Evolutionary conservation across 1,140 invertebrate genomes (phyloP).

Genomic region (Caerostris extrusa): DNA sequence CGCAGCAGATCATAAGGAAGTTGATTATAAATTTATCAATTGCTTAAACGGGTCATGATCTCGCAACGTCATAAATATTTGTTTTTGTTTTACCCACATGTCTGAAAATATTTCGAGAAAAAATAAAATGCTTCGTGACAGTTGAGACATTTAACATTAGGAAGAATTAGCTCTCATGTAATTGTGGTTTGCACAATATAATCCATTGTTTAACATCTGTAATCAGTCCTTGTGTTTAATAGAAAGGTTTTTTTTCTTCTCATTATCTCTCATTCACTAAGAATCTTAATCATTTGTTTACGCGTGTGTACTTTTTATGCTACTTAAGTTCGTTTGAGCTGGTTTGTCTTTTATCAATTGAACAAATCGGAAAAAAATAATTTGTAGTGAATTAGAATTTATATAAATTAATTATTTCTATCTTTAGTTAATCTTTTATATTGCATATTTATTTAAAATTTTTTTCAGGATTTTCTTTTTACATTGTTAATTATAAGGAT

Average conservation of each 20-base stretch:
- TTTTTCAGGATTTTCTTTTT: too few relatives aligned
- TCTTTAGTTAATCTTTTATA: too few relatives aligned
- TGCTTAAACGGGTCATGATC: slow-evolving; percentile 1
- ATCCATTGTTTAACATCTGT: background rate
- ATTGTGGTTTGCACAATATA: background rate
- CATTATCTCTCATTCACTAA: background rate
- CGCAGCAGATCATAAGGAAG: background rate
- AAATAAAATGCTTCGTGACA: background rate
- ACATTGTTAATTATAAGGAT: too few relatives aligned
- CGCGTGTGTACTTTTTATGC: background rate
- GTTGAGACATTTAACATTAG: background rate
- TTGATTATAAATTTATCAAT: background rate
- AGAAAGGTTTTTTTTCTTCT: background rate
- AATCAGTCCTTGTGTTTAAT: background rate
- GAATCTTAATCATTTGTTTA: background rate
- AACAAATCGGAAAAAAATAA: too few relatives aligned
- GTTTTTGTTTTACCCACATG: background rate
- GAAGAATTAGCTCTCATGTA: too few relatives aligned
- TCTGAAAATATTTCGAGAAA: background rate
- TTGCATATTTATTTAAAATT: too few relatives aligned
- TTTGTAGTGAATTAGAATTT: too few relatives aligned
- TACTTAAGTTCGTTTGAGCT: too few relatives aligned
- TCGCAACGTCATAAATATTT: background rate
- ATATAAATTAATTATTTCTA: too few relatives aligned
- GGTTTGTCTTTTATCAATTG: too few relatives aligned